phyloP scores from a whole-genome alignment of 2,113 vertebrate species.

The Chiloscyllium plagiosum region DNA sequence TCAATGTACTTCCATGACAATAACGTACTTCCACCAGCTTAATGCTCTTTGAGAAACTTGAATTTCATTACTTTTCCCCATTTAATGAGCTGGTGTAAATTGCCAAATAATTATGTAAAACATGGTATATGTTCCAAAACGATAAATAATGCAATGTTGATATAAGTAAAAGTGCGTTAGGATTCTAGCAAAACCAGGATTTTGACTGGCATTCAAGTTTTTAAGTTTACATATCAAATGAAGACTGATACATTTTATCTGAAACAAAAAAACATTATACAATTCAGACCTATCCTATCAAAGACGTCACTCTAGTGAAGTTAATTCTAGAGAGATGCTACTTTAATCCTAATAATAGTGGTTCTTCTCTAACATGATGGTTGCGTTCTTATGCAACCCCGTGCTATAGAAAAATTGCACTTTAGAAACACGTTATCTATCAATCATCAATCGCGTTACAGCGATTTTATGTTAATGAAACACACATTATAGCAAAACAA shows the following conservation, averaged over 20 bases:
- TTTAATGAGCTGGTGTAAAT: background rate
- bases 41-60: background rate
- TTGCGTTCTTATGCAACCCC: no score
- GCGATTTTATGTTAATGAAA: no score
- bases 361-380: no score
- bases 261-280: background rate
- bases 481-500: no score
- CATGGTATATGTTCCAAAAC: background rate
- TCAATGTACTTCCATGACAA: background rate
- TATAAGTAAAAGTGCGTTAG: background rate
- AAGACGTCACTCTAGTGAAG: background rate
- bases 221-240: background rate
- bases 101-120: background rate
- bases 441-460: no score
- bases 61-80: background rate
- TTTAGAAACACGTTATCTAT: no score
- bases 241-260: background rate
- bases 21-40: background rate
- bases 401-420: no score
- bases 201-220: background rate
- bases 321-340: background rate
- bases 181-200: background rate
- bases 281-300: background rate
- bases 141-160: background rate
- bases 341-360: background rate